These are phyloP conservation scores for Calephelis nemesis DNA, from an alignment of 1,140 invertebrate species.

Conservation along the genomic window DNA sequence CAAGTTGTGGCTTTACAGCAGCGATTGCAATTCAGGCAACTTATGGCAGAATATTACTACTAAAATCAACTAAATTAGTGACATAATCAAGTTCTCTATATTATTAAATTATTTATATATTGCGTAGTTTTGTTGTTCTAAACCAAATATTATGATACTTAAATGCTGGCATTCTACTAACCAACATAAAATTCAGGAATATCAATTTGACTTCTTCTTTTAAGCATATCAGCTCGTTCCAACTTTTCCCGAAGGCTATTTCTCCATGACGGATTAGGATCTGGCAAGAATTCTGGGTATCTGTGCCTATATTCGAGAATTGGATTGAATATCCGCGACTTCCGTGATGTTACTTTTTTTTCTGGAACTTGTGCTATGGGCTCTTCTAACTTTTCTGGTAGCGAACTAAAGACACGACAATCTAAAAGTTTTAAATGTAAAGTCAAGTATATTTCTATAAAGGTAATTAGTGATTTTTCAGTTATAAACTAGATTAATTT, in stretches of 20 bases:
- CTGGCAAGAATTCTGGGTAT: constrained; percentile 97
- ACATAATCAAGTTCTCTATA: no score
- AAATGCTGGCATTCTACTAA: constrained; percentile 66
- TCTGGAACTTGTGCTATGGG: constrained; percentile 26
- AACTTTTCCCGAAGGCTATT: constrained; percentile 93
- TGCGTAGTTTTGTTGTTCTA: no score
- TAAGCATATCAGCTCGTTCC: constrained; percentile 95
- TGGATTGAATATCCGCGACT: constrained; percentile 40
- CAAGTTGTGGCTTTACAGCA: no score
- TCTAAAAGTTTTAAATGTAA: constrained; percentile 40
- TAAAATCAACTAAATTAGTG: no score
- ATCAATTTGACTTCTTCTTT: constrained; percentile 88
- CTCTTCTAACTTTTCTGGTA: constrained; percentile 54
- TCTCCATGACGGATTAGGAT: constrained; percentile 87
- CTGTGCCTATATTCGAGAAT: constrained; percentile 83
- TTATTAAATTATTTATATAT: no score
- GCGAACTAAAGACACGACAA: constrained; percentile 47
- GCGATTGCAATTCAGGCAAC: no score
- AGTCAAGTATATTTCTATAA: not conserved
- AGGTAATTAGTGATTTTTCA: no score
- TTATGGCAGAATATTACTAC: no score
- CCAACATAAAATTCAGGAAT: constrained; percentile 99
- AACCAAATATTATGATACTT: no score
- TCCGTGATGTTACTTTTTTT: constrained; percentile 34
- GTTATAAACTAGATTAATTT: not conserved